A percentile compares a stretch with the other conserved stretches of the same genome.
phyloP scores from a whole-genome alignment of 2,797 vertebrate species.

The Coluber constrictor region DNA sequence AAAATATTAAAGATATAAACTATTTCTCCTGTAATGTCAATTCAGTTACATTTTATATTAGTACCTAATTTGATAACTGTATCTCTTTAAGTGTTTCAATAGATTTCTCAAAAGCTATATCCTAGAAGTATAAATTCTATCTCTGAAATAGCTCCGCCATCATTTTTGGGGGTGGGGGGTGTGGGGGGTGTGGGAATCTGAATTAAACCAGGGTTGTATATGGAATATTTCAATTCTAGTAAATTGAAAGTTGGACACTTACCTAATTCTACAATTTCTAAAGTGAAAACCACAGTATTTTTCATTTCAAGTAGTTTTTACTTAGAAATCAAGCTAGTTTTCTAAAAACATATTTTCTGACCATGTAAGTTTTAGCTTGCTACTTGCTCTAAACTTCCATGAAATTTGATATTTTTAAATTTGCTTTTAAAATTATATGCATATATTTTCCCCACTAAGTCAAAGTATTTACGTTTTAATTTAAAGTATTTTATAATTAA shows the following conservation, averaged over 20 bases:
- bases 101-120: constrained; percentile 50
- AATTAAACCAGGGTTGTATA: neutral
- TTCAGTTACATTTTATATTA: constrained; percentile 42
- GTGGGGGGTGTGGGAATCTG: neutral
- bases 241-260: neutral
- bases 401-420: constrained; percentile 36
- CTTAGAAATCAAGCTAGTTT: constrained; percentile 34
- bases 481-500: constrained; percentile 30
- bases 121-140: constrained; percentile 2
- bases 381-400: neutral
- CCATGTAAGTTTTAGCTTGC: neutral
- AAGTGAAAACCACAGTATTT: neutral
- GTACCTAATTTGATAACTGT: constrained; percentile 58
- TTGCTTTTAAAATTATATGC: constrained; percentile 54
- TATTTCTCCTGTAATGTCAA: constrained; percentile 23
- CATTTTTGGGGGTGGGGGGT: constrained; percentile 42
- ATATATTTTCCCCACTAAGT: constrained; percentile 29
- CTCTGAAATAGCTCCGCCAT: constrained; percentile 43
- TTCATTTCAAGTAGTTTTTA: neutral
- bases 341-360: neutral
- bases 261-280: neutral
- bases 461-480: constrained; percentile 32
- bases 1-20: constrained; percentile 17
- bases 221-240: neutral
- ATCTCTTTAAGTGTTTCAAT: constrained; percentile 43